Evolutionary conservation across 2,888 invertebrate species (phyloP).

Genomic region (Oscheius sp.): DNA sequence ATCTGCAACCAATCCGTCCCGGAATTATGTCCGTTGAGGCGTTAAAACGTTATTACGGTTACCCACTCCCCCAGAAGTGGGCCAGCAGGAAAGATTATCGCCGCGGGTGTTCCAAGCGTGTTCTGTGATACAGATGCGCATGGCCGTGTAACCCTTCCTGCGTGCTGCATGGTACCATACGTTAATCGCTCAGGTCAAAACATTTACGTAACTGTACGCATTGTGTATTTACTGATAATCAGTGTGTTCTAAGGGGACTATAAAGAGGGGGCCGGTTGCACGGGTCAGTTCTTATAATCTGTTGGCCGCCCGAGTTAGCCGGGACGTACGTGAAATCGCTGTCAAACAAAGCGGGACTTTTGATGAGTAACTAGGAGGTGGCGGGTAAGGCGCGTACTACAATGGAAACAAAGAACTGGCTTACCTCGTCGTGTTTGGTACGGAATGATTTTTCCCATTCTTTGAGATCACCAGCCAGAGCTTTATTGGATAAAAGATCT

Average conservation of each 20-base stretch:
- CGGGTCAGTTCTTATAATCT: slow-evolving; percentile 52
- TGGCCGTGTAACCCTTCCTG: slow-evolving; percentile 1
- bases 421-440: slow-evolving; percentile 54
- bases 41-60: slow-evolving; percentile 27
- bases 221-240: slow-evolving; percentile 19
- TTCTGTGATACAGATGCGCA: slow-evolving; percentile 17
- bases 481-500: slow-evolving; percentile 52
- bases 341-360: slow-evolving; percentile 24
- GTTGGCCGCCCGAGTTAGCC: slow-evolving; percentile 46
- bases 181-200: not conserved
- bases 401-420: slow-evolving; percentile 3
- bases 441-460: slow-evolving; percentile 52
- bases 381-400: not conserved
- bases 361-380: slow-evolving; percentile 13
- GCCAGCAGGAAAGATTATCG: slow-evolving; percentile 29
- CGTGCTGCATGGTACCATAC: not conserved
- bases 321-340: slow-evolving; percentile 26
- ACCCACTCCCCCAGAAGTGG: slow-evolving; percentile 18
- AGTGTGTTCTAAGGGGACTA: slow-evolving; percentile 1
- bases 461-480: slow-evolving; percentile 52
- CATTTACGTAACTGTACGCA: slow-evolving; percentile 6
- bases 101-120: slow-evolving; percentile 21
- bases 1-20: not conserved
- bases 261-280: slow-evolving; percentile 29
- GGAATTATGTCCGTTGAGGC: slow-evolving; percentile 16